phyloP scores from a whole-genome alignment of 2,888 invertebrate genomes.

The Pogonocherus hispidulus region DNA sequence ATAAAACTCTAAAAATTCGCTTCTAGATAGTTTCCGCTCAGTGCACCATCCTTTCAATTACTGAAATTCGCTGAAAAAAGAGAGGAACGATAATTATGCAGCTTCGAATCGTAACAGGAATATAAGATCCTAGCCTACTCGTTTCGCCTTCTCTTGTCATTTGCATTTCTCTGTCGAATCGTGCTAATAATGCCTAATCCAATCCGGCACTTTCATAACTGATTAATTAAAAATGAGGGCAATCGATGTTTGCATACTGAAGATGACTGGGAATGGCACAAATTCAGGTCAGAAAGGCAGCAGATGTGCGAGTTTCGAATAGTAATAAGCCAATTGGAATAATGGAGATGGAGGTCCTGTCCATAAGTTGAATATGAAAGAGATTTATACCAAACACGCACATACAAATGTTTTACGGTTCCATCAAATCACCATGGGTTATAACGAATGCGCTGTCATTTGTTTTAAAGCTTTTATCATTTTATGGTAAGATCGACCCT shows the following conservation, averaged over 20 bases:
- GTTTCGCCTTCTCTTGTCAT: background rate
- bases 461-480: slow-evolving; percentile 29
- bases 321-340: slow-evolving; percentile 51
- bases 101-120: background rate
- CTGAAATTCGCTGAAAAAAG: background rate
- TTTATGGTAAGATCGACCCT: slow-evolving; percentile 17
- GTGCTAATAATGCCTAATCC: slow-evolving; percentile 31
- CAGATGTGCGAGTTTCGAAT: slow-evolving; percentile 48
- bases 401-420: slow-evolving; percentile 33
- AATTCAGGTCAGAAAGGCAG: slow-evolving; percentile 36
- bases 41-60: background rate
- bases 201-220: slow-evolving; percentile 35
- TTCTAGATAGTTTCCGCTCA: background rate
- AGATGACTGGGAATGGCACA: slow-evolving; percentile 26
- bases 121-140: background rate
- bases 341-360: slow-evolving; percentile 47
- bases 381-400: slow-evolving; percentile 45
- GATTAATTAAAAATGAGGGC: slow-evolving; percentile 45
- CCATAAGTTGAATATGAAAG: slow-evolving; percentile 51
- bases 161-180: background rate
- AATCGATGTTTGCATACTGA: slow-evolving; percentile 34
- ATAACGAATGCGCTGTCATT: slow-evolving; percentile 25
- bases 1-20: background rate
- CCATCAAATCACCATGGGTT: slow-evolving; percentile 33
- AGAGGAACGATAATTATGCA: background rate